Evolutionary conservation across 2,888 invertebrate species (phyloP).

Genomic region (Zaprionus lineosus): DNA sequence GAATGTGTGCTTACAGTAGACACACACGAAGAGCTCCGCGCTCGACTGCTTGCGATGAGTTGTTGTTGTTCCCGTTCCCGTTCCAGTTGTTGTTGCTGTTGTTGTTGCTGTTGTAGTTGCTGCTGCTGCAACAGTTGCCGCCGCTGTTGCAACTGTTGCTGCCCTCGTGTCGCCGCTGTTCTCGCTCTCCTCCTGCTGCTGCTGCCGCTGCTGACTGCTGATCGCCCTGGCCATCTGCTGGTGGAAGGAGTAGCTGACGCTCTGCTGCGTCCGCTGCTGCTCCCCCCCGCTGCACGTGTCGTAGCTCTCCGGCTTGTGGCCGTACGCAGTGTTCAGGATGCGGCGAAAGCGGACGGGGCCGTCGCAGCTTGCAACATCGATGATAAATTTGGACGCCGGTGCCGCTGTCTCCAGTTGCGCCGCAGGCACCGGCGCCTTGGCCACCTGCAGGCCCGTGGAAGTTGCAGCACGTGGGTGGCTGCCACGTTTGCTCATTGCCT

Average conservation of each 20-base stretch:
- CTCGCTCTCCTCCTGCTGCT: conserved; percentile 62
- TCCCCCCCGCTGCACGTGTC: conserved; percentile 51
- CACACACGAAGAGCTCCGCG: conserved; percentile 86
- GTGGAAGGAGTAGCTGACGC: conserved; percentile 82
- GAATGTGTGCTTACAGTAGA: conserved; percentile 90
- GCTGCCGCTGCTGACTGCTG: conserved; percentile 80
- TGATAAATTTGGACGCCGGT: conserved; percentile 84
- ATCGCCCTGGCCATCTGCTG: conserved; percentile 83
- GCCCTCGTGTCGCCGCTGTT: conserved; percentile 58
- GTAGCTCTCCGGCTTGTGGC: conserved; percentile 81
- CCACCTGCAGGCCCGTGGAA: conserved; percentile 7
- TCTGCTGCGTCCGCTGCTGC: conserved; percentile 80
- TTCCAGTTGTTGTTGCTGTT: conserved; percentile 30
- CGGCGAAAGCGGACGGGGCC: conserved; percentile 94
- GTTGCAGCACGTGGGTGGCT: neutral
- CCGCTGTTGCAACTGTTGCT: conserved; percentile 46
- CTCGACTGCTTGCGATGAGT: conserved; percentile 39
- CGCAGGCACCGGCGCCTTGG: conserved; percentile 34
- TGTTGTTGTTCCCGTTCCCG: conserved; percentile 12
- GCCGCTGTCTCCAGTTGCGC: conserved; percentile 48
- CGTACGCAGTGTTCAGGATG: conserved; percentile 92
- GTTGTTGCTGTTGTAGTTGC: conserved; percentile 31
- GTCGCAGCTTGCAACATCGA: conserved; percentile 95
- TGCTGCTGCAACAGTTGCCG: conserved; percentile 50
- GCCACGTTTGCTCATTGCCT: conserved; percentile 14